Conservation (phyloP, 2,113 vertebrate genomes). For the Anolis carolinensis region DNA sequence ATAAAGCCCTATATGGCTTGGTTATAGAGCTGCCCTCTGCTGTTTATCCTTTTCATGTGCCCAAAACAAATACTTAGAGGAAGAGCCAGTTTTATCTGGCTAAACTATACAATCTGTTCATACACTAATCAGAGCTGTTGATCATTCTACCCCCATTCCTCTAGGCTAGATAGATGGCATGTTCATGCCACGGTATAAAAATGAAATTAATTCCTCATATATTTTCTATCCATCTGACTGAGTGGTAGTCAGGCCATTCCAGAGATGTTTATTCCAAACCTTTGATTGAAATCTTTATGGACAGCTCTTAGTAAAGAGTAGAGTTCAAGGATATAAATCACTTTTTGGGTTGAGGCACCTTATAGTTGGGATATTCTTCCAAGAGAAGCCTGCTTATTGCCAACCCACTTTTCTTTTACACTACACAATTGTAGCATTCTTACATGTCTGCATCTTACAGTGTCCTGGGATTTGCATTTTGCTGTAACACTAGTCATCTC, state of each 20-base stretch:
- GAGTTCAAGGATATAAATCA: background rate
- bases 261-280: background rate
- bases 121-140: background rate
- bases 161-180: background rate
- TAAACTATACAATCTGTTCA: background rate
- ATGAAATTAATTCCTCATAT: background rate
- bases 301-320: conserved; percentile 9
- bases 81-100: too few relatives aligned
- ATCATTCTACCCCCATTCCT: background rate
- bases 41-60: too few relatives aligned
- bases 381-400: too few relatives aligned
- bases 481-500: too few relatives aligned
- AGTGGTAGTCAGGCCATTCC: background rate
- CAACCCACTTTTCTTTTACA: too few relatives aligned
- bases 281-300: conserved; percentile 7
- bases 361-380: too few relatives aligned
- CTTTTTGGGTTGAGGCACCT: too few relatives aligned
- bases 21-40: too few relatives aligned
- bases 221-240: background rate
- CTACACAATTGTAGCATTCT: too few relatives aligned
- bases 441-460: too few relatives aligned
- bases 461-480: too few relatives aligned
- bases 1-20: background rate
- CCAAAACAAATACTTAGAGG: too few relatives aligned
- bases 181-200: background rate